phyloP scores from a whole-genome alignment of 2,797 vertebrate genomes.

The Micropoecilia bifurca region DNA sequence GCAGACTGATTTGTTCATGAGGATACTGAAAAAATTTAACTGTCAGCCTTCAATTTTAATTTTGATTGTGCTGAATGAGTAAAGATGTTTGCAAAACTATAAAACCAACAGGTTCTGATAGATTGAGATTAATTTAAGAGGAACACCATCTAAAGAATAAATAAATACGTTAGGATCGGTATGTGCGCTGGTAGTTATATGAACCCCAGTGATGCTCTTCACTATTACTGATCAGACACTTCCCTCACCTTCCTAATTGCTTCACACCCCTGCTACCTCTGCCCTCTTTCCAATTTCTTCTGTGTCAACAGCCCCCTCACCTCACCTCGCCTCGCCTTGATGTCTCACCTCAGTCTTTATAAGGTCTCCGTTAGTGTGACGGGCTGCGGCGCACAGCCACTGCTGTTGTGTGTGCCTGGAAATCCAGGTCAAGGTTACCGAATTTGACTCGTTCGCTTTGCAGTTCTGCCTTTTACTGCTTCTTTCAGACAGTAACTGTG shows the following conservation, averaged over 20 bases:
- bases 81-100: not conserved
- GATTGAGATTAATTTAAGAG: not conserved
- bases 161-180: not conserved
- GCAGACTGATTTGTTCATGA: not conserved
- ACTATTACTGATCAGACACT: not conserved
- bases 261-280: constrained; percentile 23
- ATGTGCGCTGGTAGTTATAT: not conserved
- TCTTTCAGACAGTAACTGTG: constrained; percentile 46
- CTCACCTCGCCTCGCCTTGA: constrained; percentile 14
- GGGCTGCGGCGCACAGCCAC: constrained; percentile 16
- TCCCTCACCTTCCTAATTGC: constrained; percentile 3
- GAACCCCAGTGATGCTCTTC: not conserved
- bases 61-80: not conserved
- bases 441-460: constrained; percentile 49
- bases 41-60: not conserved
- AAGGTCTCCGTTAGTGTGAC: constrained; percentile 58
- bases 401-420: constrained; percentile 51
- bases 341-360: constrained; percentile 43
- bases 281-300: constrained; percentile 34
- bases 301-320: constrained; percentile 39
- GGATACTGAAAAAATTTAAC: not conserved
- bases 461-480: constrained; percentile 46
- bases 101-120: not conserved
- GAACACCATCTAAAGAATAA: constrained; percentile 7
- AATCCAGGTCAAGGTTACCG: constrained; percentile 82